These are phyloP conservation scores for Gymnosoma rotundatum DNA, from an alignment of 2,888 invertebrate species.

Conservation along the genomic window DNA sequence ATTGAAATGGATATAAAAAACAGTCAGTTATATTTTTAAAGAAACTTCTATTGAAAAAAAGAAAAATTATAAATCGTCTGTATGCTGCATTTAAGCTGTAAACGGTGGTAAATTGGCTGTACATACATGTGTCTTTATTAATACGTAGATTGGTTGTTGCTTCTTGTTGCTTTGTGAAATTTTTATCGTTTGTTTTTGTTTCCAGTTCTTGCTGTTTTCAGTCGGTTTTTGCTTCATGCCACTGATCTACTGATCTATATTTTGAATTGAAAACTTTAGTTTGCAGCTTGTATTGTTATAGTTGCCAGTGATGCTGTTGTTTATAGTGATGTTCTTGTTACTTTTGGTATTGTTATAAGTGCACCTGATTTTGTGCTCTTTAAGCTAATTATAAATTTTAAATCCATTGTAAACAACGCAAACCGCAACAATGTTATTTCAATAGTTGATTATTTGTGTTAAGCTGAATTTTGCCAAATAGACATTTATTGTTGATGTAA, in stretches of 20 bases:
- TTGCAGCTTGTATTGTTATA: constrained; percentile 14
- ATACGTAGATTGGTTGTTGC: constrained; percentile 3
- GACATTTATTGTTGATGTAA: constrained; percentile 33
- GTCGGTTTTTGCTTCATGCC: constrained; percentile 69
- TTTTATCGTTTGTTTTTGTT: constrained; percentile 28
- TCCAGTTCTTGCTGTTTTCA: constrained; percentile 40
- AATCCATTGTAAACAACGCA: constrained; percentile 43
- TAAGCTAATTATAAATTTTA: constrained; percentile 66
- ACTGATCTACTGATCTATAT: constrained; percentile 76
- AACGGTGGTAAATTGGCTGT: constrained; percentile 45
- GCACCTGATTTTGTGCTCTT: constrained; percentile 48
- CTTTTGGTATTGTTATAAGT: constrained; percentile 8
- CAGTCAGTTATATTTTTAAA: constrained; percentile 3
- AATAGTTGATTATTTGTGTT: constrained; percentile 6
- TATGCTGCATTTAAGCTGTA: constrained; percentile 39
- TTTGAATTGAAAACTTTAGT: constrained; percentile 43
- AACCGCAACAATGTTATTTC: constrained; percentile 14
- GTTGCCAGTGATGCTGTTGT: constrained; percentile 8
- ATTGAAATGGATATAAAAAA: constrained; percentile 25
- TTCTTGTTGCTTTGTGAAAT: constrained; percentile 38
- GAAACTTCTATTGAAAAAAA: constrained; percentile 8
- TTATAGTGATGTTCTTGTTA: constrained; percentile 16
- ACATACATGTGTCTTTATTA: constrained; percentile 14
- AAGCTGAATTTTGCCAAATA: constrained; percentile 30
- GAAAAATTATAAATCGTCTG: constrained; percentile 24